Conservation (phyloP, 2,113 vertebrate species). For the Meleagris gallopavo region DNA sequence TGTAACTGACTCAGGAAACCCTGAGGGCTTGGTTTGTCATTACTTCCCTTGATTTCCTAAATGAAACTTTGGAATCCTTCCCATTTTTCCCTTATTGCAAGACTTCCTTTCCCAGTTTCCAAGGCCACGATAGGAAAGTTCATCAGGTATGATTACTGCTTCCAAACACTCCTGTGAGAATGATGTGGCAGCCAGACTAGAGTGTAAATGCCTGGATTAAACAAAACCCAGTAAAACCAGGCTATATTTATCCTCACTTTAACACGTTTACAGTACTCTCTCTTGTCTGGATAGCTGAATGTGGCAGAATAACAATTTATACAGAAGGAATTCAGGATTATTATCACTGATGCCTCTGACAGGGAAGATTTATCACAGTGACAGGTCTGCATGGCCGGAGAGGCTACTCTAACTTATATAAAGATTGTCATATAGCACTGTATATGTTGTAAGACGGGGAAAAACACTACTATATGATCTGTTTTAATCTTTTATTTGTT, state of each 20-base stretch:
- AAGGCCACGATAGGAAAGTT: neutral
- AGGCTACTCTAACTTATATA: neutral
- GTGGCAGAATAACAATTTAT: neutral
- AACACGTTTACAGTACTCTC: neutral
- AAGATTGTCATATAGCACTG: neutral
- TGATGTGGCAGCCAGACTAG: neutral
- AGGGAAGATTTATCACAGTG: neutral
- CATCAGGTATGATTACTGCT: neutral
- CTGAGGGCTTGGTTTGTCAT: neutral
- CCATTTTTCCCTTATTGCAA: neutral
- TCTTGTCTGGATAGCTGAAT: neutral
- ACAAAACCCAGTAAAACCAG: neutral
- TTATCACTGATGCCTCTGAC: neutral
- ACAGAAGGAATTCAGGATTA: neutral
- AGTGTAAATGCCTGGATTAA: neutral
- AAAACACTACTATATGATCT: neutral
- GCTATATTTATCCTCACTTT: neutral
- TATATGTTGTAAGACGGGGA: neutral
- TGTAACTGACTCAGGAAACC: neutral
- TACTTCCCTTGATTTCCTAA: neutral
- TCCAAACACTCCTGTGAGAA: neutral
- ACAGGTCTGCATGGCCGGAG: neutral
- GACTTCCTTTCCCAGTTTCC: neutral
- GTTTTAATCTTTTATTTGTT: neutral
- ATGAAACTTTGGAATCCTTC: neutral